Percentiles rank a stretch among this genome's conserved stretches.
Conservation (phyloP, 1,140 invertebrate genomes). For the Linepithema humile region DNA sequence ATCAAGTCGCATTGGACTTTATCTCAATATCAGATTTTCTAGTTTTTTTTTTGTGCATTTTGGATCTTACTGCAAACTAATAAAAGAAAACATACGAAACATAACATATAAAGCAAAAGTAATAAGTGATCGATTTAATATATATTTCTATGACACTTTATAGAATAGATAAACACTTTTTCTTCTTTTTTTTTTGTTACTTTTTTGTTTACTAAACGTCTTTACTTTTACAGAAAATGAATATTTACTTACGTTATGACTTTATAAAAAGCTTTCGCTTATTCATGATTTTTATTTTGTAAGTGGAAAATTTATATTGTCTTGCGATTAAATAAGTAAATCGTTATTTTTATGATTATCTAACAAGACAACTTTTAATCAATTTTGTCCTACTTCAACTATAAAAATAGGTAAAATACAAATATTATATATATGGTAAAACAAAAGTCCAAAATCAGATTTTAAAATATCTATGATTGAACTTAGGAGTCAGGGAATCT, state of each 20-base stretch:
- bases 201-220: neutral
- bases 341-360: neutral
- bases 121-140: neutral
- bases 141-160: constrained; percentile 1
- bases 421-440: constrained; percentile 14
- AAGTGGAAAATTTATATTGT: neutral
- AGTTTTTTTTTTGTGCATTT: neutral
- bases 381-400: neutral
- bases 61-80: neutral
- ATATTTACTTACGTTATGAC: neutral
- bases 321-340: neutral
- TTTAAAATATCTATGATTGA: neutral
- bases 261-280: neutral
- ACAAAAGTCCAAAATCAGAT: neutral
- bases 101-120: neutral
- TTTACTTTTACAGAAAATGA: too few species aligned
- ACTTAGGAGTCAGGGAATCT: neutral
- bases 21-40: neutral
- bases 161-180: constrained; percentile 17
- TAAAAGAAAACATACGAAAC: too few species aligned
- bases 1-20: neutral
- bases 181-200: neutral
- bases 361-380: neutral
- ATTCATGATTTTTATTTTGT: neutral
- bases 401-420: neutral